Percentiles rank a stretch among this genome's conserved stretches.
Evolutionary conservation across 35 echinoderm and acorn worm species (phyloP).

Genomic region (Ophiothrix spiculata): DNA sequence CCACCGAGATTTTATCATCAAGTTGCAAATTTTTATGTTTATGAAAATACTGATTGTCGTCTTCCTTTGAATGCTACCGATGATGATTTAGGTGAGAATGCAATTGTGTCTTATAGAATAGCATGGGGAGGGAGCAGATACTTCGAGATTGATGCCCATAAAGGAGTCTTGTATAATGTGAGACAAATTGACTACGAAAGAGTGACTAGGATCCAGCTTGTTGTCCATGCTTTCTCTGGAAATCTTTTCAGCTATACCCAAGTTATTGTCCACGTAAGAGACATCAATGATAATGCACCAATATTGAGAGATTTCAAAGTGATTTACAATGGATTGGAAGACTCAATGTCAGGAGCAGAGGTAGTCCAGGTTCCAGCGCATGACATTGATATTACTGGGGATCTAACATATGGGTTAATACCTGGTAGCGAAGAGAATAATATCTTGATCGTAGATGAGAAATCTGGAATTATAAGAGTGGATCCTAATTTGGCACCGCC

Average conservation of each 20-base stretch:
- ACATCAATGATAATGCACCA: conserved; percentile 76
- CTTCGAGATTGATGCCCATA: conserved; percentile 46
- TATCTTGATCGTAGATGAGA: conserved; percentile 31
- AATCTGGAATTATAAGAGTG: conserved; percentile 41
- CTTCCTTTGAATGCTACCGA: conserved; percentile 58
- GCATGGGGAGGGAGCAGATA: conserved; percentile 40
- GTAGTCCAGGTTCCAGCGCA: conserved; percentile 53
- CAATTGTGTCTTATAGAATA: conserved; percentile 52
- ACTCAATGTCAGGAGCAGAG: conserved; percentile 59
- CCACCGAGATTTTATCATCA: conserved; percentile 75
- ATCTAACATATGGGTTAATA: conserved; percentile 48
- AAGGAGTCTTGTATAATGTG: conserved; percentile 55
- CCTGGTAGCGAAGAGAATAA: background rate
- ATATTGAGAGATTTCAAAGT: conserved; percentile 73
- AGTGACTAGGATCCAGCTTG: conserved; percentile 49
- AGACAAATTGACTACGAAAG: conserved; percentile 70
- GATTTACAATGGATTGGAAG: conserved; percentile 68
- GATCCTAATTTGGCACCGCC: background rate
- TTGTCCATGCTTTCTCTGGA: conserved; percentile 66
- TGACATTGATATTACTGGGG: conserved; percentile 61
- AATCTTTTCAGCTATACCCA: conserved; percentile 54
- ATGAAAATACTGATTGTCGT: conserved; percentile 56
- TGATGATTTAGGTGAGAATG: conserved; percentile 67
- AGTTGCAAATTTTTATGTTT: conserved; percentile 62
- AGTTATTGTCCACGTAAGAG: conserved; percentile 59